phyloP scores from a whole-genome alignment of 2,888 invertebrate genomes.

The Epicampocera succincta region DNA sequence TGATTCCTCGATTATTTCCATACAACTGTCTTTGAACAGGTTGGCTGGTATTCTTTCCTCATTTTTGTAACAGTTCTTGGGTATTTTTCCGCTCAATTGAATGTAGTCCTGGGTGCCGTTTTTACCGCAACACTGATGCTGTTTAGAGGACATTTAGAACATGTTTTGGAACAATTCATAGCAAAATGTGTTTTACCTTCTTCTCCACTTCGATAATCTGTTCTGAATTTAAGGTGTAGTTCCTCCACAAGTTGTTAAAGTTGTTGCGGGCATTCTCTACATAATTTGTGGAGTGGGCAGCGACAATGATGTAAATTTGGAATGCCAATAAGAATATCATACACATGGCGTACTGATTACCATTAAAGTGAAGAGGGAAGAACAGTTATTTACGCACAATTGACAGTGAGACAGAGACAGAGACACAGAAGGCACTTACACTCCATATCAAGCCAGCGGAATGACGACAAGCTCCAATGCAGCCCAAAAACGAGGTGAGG shows the following conservation, averaged over 20 bases:
- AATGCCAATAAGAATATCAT: slow-evolving; percentile 87
- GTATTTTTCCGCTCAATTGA: slow-evolving; percentile 72
- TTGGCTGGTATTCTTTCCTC: slow-evolving; percentile 68
- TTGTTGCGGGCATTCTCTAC: slow-evolving; percentile 74
- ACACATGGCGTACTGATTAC: slow-evolving; percentile 86
- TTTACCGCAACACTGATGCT: slow-evolving; percentile 79
- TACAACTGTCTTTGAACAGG: slow-evolving; percentile 73
- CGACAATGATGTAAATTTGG: slow-evolving; percentile 83
- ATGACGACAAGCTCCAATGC: slow-evolving; percentile 93
- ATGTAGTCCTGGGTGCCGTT: slow-evolving; percentile 77
- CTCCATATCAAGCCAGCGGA: slow-evolving; percentile 93
- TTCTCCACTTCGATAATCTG: slow-evolving; percentile 73
- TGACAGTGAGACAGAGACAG: background rate
- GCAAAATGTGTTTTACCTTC: slow-evolving; percentile 69
- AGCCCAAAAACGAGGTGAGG: slow-evolving; percentile 93
- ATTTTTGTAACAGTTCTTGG: slow-evolving; percentile 74
- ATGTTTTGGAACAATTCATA: background rate
- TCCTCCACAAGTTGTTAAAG: slow-evolving; percentile 74
- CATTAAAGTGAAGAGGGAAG: background rate
- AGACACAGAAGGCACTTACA: slow-evolving; percentile 82
- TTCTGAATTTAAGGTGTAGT: slow-evolving; percentile 70
- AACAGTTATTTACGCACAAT: slow-evolving; percentile 24
- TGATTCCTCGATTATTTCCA: slow-evolving; percentile 73
- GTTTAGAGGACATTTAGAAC: background rate
- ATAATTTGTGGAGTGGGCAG: slow-evolving; percentile 77